Percentiles rank a stretch among this genome's conserved stretches.
Conservation (phyloP, 2,797 vertebrate species). For the Lepilemur septentrionalis region DNA sequence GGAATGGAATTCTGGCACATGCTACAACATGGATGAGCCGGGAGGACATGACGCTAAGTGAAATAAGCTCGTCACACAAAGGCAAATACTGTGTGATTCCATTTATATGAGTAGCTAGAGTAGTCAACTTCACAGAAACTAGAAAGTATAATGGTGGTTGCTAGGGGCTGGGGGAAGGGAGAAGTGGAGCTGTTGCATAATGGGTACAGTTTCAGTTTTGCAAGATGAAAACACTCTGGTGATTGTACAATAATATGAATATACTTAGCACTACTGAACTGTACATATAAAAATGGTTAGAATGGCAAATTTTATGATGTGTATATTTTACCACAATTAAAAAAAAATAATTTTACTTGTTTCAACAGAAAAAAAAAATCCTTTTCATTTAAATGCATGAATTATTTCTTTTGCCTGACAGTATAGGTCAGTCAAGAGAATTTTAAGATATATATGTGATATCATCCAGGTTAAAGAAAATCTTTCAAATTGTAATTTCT, state of each 20-base stretch:
- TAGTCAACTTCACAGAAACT: neutral
- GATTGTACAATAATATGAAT: neutral
- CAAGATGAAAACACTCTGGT: neutral
- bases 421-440: neutral
- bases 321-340: neutral
- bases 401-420: neutral
- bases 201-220: neutral
- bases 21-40: neutral
- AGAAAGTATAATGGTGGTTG: neutral
- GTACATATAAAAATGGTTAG: neutral
- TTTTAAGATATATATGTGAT: neutral
- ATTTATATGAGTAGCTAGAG: neutral
- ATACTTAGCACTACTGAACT: neutral
- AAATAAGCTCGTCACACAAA: neutral
- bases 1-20: neutral
- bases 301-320: neutral
- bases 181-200: neutral
- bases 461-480: neutral
- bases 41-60: neutral
- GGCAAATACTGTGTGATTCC: neutral
- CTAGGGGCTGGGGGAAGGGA: rapidly evolving
- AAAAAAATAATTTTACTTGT: neutral
- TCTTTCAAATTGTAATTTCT: neutral
- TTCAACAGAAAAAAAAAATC: neutral
- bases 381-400: neutral